Conservation (phyloP, 2,888 invertebrate genomes). For the Cephus spinipes region DNA sequence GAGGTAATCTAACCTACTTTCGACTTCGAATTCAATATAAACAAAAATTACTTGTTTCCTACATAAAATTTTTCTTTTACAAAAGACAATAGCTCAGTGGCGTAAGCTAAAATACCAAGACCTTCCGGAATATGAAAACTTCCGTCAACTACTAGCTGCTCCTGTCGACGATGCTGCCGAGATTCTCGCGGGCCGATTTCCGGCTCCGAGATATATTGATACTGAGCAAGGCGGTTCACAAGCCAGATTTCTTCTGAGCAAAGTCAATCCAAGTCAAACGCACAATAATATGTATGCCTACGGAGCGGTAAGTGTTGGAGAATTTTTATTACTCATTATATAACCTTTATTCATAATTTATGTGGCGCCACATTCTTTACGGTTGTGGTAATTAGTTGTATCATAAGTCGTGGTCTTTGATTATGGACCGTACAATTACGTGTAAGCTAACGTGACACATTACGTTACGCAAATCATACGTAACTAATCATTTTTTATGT, state of each 20-base stretch:
- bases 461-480: constrained; percentile 16
- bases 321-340: background rate
- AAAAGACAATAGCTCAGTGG: constrained; percentile 97
- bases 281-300: constrained; percentile 99
- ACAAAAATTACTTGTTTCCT: constrained; percentile 10
- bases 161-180: constrained; percentile 98
- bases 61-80: constrained; percentile 29
- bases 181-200: constrained; percentile 95
- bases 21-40: constrained; percentile 1
- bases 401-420: background rate
- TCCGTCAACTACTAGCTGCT: constrained; percentile 94
- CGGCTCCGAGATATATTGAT: constrained; percentile 98
- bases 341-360: background rate
- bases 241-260: constrained; percentile 96
- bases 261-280: constrained; percentile 99
- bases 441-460: background rate
- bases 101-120: constrained; percentile 95
- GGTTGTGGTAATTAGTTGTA: background rate
- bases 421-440: background rate
- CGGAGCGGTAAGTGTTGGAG: constrained; percentile 80
- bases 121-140: constrained; percentile 97
- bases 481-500: constrained; percentile 62
- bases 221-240: constrained; percentile 99
- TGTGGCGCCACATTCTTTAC: background rate
- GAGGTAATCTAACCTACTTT: constrained; percentile 73